Percentiles rank a stretch among this genome's conserved stretches.
Evolutionary conservation across 1,140 invertebrate species (phyloP).

Genomic region (Eriosoma lanigerum): DNA sequence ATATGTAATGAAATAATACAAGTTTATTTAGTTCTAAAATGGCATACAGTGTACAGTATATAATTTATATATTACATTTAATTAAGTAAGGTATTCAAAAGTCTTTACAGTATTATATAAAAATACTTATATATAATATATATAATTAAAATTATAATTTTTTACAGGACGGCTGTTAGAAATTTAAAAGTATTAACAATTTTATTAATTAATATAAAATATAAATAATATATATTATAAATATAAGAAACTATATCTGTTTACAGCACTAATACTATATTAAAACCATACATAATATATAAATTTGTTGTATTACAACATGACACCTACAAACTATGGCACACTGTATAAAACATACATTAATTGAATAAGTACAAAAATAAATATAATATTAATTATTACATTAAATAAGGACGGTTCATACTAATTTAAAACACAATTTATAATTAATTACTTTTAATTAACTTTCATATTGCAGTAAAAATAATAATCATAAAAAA

Average conservation of each 20-base stretch:
- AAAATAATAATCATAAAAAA: not conserved
- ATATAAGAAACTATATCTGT: too few species aligned
- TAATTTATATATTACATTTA: not conserved
- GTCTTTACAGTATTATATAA: too few species aligned
- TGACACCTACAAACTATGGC: conserved; percentile 36
- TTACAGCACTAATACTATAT: not conserved
- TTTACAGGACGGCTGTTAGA: not conserved
- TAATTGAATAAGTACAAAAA: not conserved
- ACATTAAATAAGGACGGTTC: conserved; percentile 12
- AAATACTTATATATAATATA: not conserved
- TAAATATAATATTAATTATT: conserved; percentile 16
- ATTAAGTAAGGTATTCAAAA: not conserved
- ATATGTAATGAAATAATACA: not conserved
- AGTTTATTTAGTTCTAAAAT: conserved; percentile 30
- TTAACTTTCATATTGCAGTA: conserved; percentile 11
- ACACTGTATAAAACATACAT: conserved; percentile 29
- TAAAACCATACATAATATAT: not conserved
- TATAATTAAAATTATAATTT: not conserved
- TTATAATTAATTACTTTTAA: not conserved
- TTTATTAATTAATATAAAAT: not conserved
- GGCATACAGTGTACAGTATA: conserved; percentile 1
- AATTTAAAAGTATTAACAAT: not conserved
- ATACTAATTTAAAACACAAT: not conserved
- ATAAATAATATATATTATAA: not conserved
- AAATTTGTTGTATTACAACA: not conserved